Percentiles rank a stretch among this genome's conserved stretches.
phyloP scores from a whole-genome alignment of 2,888 invertebrate genomes.

The Escarpia spicata region DNA sequence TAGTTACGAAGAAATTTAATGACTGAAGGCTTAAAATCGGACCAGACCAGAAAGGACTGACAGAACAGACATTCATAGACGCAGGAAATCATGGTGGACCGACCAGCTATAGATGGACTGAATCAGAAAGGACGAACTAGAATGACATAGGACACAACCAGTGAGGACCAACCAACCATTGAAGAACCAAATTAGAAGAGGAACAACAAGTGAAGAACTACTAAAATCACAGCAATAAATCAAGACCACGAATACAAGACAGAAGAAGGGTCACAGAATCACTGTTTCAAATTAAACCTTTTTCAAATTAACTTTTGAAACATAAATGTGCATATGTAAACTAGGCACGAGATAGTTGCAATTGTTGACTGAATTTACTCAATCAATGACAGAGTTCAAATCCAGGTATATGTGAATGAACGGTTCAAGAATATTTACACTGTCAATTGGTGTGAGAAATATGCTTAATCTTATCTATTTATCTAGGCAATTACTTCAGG shows the following conservation, averaged over 20 bases:
- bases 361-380: neutral
- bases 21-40: neutral
- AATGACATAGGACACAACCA: neutral
- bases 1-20: neutral
- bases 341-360: neutral
- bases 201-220: neutral
- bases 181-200: too few species aligned
- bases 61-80: neutral
- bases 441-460: neutral
- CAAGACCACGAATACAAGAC: neutral
- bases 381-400: neutral
- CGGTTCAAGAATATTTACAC: neutral
- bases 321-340: neutral
- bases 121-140: neutral
- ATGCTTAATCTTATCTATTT: neutral
- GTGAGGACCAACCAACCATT: neutral
- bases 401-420: too few species aligned
- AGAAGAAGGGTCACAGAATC: neutral
- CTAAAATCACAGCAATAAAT: neutral
- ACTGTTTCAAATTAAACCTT: neutral
- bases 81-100: neutral
- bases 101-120: neutral
- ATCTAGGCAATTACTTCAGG: too few species aligned
- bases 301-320: neutral
- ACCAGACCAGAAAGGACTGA: neutral